A percentile compares a stretch with the other conserved stretches of the same genome.
phyloP scores from a whole-genome alignment of 2,888 invertebrate genomes.

The Parnassius orleans region DNA sequence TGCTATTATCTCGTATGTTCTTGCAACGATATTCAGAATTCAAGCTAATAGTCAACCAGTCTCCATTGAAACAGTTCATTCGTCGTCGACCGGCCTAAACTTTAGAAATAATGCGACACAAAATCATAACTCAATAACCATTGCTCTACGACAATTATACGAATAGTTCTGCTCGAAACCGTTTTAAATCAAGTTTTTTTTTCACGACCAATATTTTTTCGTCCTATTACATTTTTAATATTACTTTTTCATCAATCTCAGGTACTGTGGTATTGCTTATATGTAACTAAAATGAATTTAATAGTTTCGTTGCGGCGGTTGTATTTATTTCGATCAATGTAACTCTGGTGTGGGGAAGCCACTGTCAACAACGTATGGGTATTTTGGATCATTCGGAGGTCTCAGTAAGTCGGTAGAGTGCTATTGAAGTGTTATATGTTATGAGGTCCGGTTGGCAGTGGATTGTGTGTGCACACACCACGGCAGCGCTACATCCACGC shows the following conservation, averaged over 20 bases:
- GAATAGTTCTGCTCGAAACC: conserved; percentile 16
- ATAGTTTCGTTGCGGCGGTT: conserved; percentile 40
- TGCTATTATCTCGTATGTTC: not conserved
- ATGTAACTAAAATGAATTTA: conserved; percentile 66
- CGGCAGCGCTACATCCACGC: conserved; percentile 41
- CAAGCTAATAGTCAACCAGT: conserved; percentile 1
- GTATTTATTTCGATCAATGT: not conserved
- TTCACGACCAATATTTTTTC: conserved; percentile 54
- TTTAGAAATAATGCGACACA: not conserved
- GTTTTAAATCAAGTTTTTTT: conserved; percentile 38
- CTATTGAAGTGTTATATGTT: not conserved
- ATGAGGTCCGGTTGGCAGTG: conserved; percentile 6
- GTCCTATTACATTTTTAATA: conserved; percentile 58
- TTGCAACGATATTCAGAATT: not conserved
- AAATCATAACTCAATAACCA: conserved; percentile 1
- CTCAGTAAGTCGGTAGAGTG: not conserved
- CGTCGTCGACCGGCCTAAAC: not conserved
- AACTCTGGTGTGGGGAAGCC: not conserved
- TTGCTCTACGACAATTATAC: conserved; percentile 1
- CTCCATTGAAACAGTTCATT: not conserved
- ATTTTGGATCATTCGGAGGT: not conserved
- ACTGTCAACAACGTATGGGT: not conserved
- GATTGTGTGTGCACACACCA: conserved; percentile 35
- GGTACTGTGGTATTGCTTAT: conserved; percentile 79
- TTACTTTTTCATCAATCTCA: conserved; percentile 56